phyloP scores from a whole-genome alignment of 2,888 invertebrate genomes.

The Leptopterna dolabrata region DNA sequence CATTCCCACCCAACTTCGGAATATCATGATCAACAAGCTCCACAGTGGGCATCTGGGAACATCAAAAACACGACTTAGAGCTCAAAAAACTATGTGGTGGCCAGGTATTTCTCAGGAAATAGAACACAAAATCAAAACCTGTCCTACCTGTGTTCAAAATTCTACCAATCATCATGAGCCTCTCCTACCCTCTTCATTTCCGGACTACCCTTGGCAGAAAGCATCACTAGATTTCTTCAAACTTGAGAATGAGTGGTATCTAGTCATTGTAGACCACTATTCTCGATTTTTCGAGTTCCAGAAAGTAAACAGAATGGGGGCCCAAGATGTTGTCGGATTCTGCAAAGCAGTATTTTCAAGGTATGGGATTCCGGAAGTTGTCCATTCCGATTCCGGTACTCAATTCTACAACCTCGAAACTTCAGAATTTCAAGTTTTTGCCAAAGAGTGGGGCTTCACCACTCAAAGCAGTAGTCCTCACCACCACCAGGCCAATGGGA shows the following conservation, averaged over 20 bases:
- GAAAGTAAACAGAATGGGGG: conserved; percentile 16
- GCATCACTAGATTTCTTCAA: conserved; percentile 36
- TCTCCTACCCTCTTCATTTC: conserved; percentile 27
- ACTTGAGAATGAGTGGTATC: conserved; percentile 14
- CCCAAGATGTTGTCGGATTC: conserved; percentile 10
- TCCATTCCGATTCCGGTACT: neutral
- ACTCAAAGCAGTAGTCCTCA: conserved; percentile 15
- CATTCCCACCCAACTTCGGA: neutral
- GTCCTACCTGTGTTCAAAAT: conserved; percentile 36
- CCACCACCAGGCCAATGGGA: conserved; percentile 32
- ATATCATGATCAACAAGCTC: conserved; percentile 23
- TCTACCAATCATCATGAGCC: conserved; percentile 44
- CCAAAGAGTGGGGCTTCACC: conserved; percentile 16
- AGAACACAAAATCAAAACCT: conserved; percentile 18
- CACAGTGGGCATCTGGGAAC: conserved; percentile 41
- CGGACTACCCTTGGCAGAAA: conserved; percentile 49
- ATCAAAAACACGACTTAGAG: conserved; percentile 19
- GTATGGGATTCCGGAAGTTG: conserved; percentile 16
- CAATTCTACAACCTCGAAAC: conserved; percentile 22
- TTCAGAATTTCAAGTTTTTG: conserved; percentile 20
- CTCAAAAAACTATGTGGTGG: conserved; percentile 49
- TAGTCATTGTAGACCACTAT: conserved; percentile 28
- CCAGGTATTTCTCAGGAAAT: conserved; percentile 46
- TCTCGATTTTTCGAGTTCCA: conserved; percentile 45
- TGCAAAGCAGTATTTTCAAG: neutral